Evolutionary conservation across 2,797 vertebrate species (phyloP), one percentile per base, ranked within the genome.

Genomic region (Lithobates pipiens): DNA sequence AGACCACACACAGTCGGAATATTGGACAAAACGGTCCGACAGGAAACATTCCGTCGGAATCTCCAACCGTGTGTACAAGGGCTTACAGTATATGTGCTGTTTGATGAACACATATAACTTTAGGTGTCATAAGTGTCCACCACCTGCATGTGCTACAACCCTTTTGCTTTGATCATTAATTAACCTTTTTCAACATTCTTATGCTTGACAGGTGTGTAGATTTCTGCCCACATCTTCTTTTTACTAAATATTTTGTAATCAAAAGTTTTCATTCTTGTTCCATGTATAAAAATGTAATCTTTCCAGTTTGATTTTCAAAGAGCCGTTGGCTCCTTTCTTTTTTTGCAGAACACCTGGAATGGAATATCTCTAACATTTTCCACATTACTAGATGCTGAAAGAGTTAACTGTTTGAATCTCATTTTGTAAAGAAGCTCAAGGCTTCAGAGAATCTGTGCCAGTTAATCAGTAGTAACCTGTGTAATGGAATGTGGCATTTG

Each of bases 401-500:
- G 34, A 72, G 75, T 77, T 77, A 84, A 84, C 77, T 63, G 36
- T 77, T 77, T 61, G 46, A 42, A 69, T 29, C 82, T 77, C 44
- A 77, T 84, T 77, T 76, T 68, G 65, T 77, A 77, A 77, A 63
- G 68, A 85, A 65, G 76, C 83, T 76, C 76, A 79, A 71, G 83
- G 83, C 69, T 79, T 79, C n/a, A 15, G 69, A 78, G 57, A 78
- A 73, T 79, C 69, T 85, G 83, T 85, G 69, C 83, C 83, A 78
- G 76, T 27, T 78, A 67, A 85, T 85, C 83, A 85, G 83, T 32
- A 44, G 9, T 79, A 85, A 85, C 83, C 83, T 85, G 76, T 79
- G 68, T 78, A 85, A 85, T 85, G 67, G 69, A 74, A 85, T 79
- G 76, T 85, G 83, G 68, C 83, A 85, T 85, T 85, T 63, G 76